These are phyloP conservation scores for Acrocephalus kingi DNA, from an alignment of 2,113 vertebrate species.

Conservation along the genomic window DNA sequence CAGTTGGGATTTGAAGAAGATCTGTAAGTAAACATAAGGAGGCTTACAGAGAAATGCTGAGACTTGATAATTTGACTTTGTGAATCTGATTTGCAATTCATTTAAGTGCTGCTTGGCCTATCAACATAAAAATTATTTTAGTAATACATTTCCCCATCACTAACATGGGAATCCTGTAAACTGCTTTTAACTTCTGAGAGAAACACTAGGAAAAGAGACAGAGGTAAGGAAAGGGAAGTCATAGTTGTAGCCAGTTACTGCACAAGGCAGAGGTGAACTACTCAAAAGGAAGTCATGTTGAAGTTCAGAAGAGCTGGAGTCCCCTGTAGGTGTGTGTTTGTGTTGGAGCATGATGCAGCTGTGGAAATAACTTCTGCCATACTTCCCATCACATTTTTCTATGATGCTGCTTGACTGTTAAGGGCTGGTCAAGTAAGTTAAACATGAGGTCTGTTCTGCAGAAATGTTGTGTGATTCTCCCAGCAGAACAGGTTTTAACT, in stretches of 20 bases:
- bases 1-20: conserved; percentile 90
- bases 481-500: neutral
- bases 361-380: neutral
- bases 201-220: neutral
- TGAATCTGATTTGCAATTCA: neutral
- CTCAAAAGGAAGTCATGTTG: neutral
- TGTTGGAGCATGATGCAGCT: neutral
- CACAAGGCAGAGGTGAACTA: neutral
- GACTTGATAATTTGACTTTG: neutral
- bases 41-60: neutral
- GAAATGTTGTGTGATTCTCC: neutral
- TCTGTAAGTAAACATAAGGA: conserved; percentile 77
- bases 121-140: neutral
- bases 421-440: neutral
- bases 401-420: neutral
- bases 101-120: neutral
- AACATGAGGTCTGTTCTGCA: neutral
- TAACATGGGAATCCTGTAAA: neutral
- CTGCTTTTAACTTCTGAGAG: neutral
- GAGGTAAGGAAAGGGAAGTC: neutral
- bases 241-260: neutral
- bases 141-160: neutral
- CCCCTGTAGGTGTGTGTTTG: fast-evolving
- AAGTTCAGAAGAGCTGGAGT: neutral
- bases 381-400: neutral